Conservation (phyloP, 2,113 vertebrate species). For the Podarcis cretensis region DNA sequence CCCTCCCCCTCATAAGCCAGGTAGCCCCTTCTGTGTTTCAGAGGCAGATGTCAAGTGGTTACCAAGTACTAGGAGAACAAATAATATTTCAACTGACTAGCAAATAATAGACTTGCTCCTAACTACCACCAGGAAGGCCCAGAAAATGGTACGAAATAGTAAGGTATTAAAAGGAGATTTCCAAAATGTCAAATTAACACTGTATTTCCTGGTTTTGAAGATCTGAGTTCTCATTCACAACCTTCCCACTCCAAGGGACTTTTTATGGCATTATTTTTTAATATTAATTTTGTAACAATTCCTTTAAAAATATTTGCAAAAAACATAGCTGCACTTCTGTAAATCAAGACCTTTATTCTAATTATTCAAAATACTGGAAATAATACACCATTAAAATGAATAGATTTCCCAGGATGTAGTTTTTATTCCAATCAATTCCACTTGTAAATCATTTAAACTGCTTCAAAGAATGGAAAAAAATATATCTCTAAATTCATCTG, state of each 20-base stretch:
- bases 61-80: too few species aligned
- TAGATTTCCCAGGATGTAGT: neutral
- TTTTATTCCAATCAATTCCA: too few species aligned
- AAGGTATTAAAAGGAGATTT: neutral
- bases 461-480: too few species aligned
- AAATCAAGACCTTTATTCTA: fast-evolving
- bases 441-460: too few species aligned
- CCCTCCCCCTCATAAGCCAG: neutral
- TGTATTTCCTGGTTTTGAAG: neutral
- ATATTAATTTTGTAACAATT: neutral
- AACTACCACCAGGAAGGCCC: neutral
- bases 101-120: neutral
- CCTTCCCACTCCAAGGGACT: neutral
- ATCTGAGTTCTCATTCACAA: neutral
- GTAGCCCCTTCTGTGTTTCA: too few species aligned
- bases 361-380: neutral
- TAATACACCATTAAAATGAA: neutral
- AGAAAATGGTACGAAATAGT: neutral
- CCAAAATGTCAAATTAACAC: neutral
- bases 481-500: too few species aligned
- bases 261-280: neutral
- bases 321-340: neutral
- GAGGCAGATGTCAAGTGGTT: too few species aligned
- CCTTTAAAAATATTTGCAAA: neutral
- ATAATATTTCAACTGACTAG: neutral